Evolutionary conservation across 2,113 vertebrate genomes (phyloP).

Genomic region (Craseonycteris thonglongyai): DNA sequence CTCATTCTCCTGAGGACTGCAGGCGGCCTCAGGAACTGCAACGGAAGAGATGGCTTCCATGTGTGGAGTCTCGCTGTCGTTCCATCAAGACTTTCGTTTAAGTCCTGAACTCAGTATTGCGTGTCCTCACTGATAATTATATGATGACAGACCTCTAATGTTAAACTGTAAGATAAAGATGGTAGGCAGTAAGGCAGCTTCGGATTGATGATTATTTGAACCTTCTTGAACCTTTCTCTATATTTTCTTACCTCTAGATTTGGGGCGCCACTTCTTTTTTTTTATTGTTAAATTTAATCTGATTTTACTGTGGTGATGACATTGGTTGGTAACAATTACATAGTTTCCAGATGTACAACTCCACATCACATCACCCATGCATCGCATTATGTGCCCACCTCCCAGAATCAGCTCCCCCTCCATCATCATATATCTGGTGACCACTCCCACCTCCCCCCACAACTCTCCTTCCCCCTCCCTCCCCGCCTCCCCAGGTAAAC

Average conservation of each 20-base stretch:
- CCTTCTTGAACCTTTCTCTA: background rate
- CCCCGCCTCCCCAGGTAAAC: no score
- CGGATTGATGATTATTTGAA: conserved; percentile 37
- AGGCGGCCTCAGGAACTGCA: background rate
- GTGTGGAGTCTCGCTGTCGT: background rate
- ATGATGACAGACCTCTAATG: conserved; percentile 9
- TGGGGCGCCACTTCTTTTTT: no score
- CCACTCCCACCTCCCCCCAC: no score
- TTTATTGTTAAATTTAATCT: no score
- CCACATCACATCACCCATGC: no score
- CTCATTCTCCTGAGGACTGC: background rate
- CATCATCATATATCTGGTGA: no score
- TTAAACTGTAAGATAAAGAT: conserved; percentile 13
- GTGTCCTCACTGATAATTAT: conserved; percentile 35
- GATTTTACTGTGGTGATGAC: no score
- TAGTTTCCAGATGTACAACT: no score
- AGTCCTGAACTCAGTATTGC: background rate
- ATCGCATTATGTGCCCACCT: no score
- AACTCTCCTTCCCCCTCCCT: no score
- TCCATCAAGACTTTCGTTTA: background rate
- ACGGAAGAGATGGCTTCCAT: background rate
- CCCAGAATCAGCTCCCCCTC: no score
- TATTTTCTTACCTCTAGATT: background rate
- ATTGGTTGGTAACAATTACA: no score
- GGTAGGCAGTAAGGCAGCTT: background rate